phyloP scores from a whole-genome alignment of 2,797 vertebrate genomes.

The Acrocephalus scirpaceus region DNA sequence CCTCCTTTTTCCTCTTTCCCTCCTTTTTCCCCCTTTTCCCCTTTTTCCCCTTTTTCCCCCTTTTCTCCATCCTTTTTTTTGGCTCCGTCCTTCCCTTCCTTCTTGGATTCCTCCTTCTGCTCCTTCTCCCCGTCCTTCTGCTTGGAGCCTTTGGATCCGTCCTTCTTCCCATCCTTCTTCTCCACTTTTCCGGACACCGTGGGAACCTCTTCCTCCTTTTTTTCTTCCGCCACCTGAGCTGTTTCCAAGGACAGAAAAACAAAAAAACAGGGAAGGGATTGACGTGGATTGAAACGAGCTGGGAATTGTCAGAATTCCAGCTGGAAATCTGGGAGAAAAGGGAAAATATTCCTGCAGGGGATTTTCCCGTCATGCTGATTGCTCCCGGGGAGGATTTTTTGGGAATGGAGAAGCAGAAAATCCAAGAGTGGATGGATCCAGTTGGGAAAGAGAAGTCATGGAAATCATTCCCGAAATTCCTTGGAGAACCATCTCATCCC shows the following conservation, averaged over 20 bases:
- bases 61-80: background rate
- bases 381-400: background rate
- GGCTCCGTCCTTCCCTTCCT: background rate
- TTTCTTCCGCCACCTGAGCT: slow-evolving; percentile 72
- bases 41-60: background rate
- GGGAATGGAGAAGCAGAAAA: background rate
- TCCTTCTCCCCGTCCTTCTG: slow-evolving; percentile 8
- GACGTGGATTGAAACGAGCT: background rate
- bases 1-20: slow-evolving; percentile 44
- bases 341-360: background rate
- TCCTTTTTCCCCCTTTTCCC: background rate
- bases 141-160: slow-evolving; percentile 49
- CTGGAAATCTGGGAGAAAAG: background rate
- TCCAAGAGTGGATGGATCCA: background rate
- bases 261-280: background rate
- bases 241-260: background rate
- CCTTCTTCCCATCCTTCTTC: slow-evolving; percentile 78
- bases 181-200: slow-evolving; percentile 87
- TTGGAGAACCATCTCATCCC: too few relatives aligned
- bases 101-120: slow-evolving; percentile 61
- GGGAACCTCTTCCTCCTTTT: slow-evolving; percentile 71
- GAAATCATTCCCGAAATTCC: background rate
- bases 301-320: background rate
- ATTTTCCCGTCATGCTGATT: background rate
- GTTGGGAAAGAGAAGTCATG: background rate